These are phyloP conservation scores for Rhyacophila brunnea DNA, from an alignment of 1,140 invertebrate species.

Conservation along the genomic window DNA sequence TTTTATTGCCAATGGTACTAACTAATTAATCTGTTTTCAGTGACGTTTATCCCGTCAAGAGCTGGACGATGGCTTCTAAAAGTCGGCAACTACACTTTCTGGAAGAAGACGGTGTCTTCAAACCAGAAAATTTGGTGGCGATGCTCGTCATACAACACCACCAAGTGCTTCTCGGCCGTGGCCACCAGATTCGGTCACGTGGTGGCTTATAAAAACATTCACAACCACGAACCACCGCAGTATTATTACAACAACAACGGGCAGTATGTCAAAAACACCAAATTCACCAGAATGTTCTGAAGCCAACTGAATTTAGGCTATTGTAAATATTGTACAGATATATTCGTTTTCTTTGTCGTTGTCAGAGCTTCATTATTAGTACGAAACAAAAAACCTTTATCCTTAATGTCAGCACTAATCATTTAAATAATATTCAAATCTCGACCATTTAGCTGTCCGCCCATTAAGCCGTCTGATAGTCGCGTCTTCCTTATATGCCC, in stretches of 20 bases:
- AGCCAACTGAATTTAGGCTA: too few species aligned
- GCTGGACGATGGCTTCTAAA: constrained; percentile 4
- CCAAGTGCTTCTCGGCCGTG: neutral
- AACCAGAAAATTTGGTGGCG: constrained; percentile 10
- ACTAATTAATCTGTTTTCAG: neutral
- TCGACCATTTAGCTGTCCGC: too few species aligned
- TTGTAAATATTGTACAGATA: too few species aligned
- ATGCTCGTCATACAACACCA: constrained; percentile 7
- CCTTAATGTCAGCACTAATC: too few species aligned
- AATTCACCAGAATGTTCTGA: too few species aligned
- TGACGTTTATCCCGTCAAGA: neutral
- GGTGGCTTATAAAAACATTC: constrained; percentile 1
- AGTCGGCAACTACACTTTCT: constrained; percentile 5
- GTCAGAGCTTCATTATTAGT: too few species aligned
- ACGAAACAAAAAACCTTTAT: too few species aligned
- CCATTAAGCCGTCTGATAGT: too few species aligned
- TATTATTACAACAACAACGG: neutral
- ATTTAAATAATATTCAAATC: too few species aligned
- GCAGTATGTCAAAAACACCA: constrained; percentile 2
- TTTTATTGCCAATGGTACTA: too few species aligned
- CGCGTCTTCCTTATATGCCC: too few species aligned
- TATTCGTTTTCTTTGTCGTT: too few species aligned
- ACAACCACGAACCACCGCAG: constrained; percentile 12
- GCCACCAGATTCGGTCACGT: neutral
- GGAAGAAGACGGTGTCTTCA: neutral